Conservation (phyloP, 2,888 invertebrate genomes). For the Leptinotarsa peninsularis region DNA sequence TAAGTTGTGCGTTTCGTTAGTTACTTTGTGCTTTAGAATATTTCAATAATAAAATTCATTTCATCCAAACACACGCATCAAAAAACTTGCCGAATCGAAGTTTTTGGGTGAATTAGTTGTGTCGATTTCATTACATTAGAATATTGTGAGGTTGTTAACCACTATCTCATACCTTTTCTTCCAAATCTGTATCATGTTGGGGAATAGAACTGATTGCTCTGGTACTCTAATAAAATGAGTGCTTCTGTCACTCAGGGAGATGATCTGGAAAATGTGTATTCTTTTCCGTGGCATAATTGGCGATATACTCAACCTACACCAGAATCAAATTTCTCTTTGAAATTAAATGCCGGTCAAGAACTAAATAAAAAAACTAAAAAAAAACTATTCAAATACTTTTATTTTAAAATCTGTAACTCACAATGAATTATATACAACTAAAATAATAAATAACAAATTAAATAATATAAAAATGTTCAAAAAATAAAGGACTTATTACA, state of each 20-base stretch:
- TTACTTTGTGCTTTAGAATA: constrained; percentile 54
- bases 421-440: constrained; percentile 32
- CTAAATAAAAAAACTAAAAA: constrained; percentile 30
- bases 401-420: constrained; percentile 38
- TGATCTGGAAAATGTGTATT: no score
- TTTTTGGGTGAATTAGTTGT: neutral
- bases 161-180: neutral
- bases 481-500: neutral
- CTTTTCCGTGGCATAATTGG: no score
- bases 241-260: no score
- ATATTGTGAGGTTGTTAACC: constrained; percentile 3
- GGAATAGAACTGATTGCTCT: no score
- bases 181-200: no score
- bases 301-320: no score
- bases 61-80: neutral
- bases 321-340: neutral
- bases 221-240: no score
- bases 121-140: constrained; percentile 41
- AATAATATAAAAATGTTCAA: constrained; percentile 21
- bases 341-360: neutral
- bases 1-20: constrained; percentile 51
- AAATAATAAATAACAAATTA: constrained; percentile 37
- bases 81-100: neutral
- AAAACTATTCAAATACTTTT: constrained; percentile 33
- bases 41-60: neutral